Conservation (phyloP, 2,797 vertebrate genomes). For the Glossophaga mutica region DNA sequence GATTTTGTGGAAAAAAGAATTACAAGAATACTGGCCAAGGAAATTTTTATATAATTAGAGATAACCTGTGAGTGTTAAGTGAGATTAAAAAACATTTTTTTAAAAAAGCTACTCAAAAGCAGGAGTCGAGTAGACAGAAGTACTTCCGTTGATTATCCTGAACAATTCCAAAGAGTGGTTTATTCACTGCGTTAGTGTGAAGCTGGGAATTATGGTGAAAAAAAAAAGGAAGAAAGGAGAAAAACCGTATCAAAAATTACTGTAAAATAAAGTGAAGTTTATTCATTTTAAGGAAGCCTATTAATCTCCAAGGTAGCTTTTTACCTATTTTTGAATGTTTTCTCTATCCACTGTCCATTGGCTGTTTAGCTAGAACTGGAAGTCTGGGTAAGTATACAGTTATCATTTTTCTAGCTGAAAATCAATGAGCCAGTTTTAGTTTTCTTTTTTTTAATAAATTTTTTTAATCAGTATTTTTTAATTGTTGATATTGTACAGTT, state of each 20-base stretch:
- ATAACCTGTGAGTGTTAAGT: not conserved
- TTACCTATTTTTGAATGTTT: not conserved
- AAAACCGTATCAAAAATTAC: not conserved
- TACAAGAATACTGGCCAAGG: not conserved
- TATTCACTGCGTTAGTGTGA: not conserved
- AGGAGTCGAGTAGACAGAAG: not conserved
- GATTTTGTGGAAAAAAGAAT: conserved; percentile 23
- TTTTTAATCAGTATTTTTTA: too few species aligned
- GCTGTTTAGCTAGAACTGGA: not conserved
- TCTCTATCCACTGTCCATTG: not conserved
- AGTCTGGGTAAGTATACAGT: not conserved
- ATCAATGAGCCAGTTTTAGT: not conserved
- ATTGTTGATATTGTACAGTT: too few species aligned
- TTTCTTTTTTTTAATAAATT: too few species aligned
- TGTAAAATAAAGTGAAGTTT: not conserved
- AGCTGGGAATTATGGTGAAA: not conserved
- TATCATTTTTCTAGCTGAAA: not conserved
- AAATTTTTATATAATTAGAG: not conserved
- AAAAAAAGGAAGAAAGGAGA: not conserved
- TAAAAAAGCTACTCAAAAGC: not conserved
- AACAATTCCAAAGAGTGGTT: not conserved
- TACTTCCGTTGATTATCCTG: not conserved
- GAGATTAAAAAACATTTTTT: conserved; percentile 1
- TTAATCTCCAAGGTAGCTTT: not conserved
- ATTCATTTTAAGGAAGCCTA: not conserved